Base-by-base conservation (phyloP, 2,888 invertebrate species). In the Andrena praecox region DNA sequence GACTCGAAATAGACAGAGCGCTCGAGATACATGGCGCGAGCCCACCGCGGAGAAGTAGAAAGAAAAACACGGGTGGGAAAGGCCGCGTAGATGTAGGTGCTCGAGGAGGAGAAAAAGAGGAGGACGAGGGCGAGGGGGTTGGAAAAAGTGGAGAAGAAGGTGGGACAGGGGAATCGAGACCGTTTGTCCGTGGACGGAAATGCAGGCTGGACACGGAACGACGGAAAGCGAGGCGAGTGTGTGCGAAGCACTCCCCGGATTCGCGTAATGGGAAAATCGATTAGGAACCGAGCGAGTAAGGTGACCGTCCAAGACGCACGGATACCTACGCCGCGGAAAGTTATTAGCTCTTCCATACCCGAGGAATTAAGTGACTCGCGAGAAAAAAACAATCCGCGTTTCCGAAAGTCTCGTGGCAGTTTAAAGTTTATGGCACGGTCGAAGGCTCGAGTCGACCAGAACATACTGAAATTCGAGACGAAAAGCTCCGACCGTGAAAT, bases 261-360 rank as follows among this genome's bases (percentile, higher is more conserved):
- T 89, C 88, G 88, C 85, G 90, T 91, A 91, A 91, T 91, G 91
- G 89, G 89, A 91, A 91, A 91, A 91, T 91, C 91, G 91, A 91
- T 91, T 89, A 91, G 90, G 88, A 84, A 81, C 82, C 79, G 74
- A 74, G 81, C 77, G 77, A 74, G 78, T 77, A 85, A 88, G 89
- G 88, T 81, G 87, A 82, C 82, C 82, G 84, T 71, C 77, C 82
- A 87, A 85, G 89, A 83, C 85, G 87, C 66, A 79, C 78, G 67
- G 78, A 80, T 83, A 86, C 42, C 16, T 42, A 42, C 78, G 70
- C 56, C 64, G 52, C 42, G 24, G 52, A 78, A 69, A 60, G 52
- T 75, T 66, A 35, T 70, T 72, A 48, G 63, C 56, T 64, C 64
- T 59, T 77, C 72, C 29, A 69, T n/a, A 8, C 29, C 33, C 42